Conservation (phyloP, 2,888 invertebrate genomes). For the Peribatodes rhomboidaria region DNA sequence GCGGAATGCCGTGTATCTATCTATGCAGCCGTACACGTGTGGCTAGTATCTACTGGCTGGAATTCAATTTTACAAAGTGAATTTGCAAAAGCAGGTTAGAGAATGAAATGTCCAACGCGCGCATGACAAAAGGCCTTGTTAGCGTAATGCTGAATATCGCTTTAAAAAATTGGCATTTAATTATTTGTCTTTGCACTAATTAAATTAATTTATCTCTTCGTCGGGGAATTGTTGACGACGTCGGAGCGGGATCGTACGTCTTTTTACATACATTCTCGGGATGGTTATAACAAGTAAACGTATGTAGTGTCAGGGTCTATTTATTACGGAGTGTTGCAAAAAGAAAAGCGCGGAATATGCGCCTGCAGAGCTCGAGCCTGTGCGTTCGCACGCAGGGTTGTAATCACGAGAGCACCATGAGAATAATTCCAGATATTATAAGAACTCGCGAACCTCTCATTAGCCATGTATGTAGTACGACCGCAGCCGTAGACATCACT, state of each 20-base stretch:
- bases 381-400: constrained; percentile 5
- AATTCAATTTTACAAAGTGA: background rate
- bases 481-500: constrained; percentile 1
- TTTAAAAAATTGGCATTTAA: constrained; percentile 25
- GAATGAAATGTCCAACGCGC: constrained; percentile 11
- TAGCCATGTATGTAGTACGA: constrained; percentile 10
- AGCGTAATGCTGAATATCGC: constrained; percentile 13
- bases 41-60: no score
- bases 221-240: constrained; percentile 36
- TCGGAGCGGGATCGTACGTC: constrained; percentile 29
- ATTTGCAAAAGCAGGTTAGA: constrained; percentile 11
- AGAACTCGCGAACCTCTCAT: constrained; percentile 16
- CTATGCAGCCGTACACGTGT: background rate
- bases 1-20: background rate
- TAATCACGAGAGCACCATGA: constrained; percentile 22
- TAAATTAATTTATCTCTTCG: constrained; percentile 54
- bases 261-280: constrained; percentile 32
- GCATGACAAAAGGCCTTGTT: constrained; percentile 10
- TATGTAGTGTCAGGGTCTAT: constrained; percentile 41
- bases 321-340: constrained; percentile 36
- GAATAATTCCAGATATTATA: constrained; percentile 25
- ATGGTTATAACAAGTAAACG: constrained; percentile 23
- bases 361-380: background rate
- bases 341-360: constrained; percentile 14
- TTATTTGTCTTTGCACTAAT: constrained; percentile 53